Percentiles rank a stretch among this genome's conserved stretches.
Evolutionary conservation across 2,113 vertebrate species (phyloP).

Genomic region (Dolichotis patagonum): DNA sequence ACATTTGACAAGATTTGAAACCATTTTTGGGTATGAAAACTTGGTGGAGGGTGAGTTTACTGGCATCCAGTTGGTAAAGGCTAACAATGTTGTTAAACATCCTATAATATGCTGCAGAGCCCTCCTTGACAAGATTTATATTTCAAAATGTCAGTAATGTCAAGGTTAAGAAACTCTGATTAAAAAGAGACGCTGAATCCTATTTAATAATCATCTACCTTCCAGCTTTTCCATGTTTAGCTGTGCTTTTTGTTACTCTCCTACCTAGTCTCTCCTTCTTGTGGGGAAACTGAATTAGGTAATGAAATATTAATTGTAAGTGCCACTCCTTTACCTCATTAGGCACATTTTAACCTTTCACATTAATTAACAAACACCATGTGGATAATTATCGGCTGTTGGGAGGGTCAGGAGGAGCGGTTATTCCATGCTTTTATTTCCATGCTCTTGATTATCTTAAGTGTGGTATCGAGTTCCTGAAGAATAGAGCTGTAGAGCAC

Average conservation of each 20-base stretch:
- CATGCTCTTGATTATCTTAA: neutral
- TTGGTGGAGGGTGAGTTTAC: neutral
- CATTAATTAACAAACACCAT: constrained; percentile 30
- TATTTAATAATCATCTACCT: neutral
- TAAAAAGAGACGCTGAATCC: neutral
- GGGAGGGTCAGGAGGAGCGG: neutral
- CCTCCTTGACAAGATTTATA: neutral
- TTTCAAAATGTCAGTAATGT: neutral
- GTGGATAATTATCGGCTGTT: neutral
- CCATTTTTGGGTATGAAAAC: constrained; percentile 1
- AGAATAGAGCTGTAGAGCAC: neutral
- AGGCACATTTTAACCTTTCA: constrained; percentile 49
- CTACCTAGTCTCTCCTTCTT: neutral
- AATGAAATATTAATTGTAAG: constrained; percentile 18
- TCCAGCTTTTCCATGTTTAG: neutral
- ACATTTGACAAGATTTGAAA: neutral
- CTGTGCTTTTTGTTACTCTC: neutral
- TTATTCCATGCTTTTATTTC: constrained; percentile 17
- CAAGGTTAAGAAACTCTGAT: neutral
- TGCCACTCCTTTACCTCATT: neutral
- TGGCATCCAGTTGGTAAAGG: neutral
- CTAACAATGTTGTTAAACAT: neutral
- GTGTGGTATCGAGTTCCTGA: neutral
- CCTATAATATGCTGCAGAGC: neutral
- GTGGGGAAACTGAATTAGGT: neutral